phyloP scores from a whole-genome alignment of 2,113 vertebrate species.

The Connochaetes taurinus region DNA sequence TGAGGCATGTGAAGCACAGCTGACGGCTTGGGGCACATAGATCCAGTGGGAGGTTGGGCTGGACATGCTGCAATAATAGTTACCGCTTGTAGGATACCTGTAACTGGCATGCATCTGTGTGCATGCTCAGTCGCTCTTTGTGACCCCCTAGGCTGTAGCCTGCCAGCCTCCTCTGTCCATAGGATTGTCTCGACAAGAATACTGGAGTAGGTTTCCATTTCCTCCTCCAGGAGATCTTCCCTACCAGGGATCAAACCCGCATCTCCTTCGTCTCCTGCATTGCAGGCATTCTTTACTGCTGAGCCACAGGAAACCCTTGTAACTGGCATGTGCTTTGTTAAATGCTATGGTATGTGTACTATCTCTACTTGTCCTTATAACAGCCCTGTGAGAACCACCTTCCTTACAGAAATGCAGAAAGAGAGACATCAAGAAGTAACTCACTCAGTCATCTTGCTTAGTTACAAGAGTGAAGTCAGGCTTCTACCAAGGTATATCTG shows the following conservation, averaged over 20 bases:
- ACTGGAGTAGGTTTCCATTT: neutral
- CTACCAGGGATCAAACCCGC: neutral
- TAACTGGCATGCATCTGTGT: neutral
- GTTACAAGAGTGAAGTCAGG: neutral
- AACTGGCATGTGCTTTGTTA: neutral
- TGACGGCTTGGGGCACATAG: neutral
- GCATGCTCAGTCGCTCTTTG: neutral
- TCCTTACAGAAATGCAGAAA: neutral
- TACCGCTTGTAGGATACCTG: neutral
- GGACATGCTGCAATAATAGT: neutral
- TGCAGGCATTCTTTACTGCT: neutral
- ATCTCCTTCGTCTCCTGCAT: neutral
- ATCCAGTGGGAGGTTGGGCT: neutral
- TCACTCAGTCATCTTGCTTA: neutral
- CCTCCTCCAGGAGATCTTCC: neutral
- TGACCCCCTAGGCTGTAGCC: neutral
- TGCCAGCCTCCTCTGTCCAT: neutral
- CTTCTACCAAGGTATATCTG: neutral
- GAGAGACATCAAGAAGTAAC: neutral
- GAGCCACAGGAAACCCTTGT: neutral
- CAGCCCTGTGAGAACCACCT: neutral
- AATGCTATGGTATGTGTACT: neutral
- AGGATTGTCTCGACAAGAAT: neutral
- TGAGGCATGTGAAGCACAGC: neutral
- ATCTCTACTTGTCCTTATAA: neutral